Percentiles rank a stretch among this genome's conserved stretches.
These are phyloP conservation scores for Dendroctonus valens DNA, from an alignment of 1,140 invertebrate genomes.

Conservation along the genomic window DNA sequence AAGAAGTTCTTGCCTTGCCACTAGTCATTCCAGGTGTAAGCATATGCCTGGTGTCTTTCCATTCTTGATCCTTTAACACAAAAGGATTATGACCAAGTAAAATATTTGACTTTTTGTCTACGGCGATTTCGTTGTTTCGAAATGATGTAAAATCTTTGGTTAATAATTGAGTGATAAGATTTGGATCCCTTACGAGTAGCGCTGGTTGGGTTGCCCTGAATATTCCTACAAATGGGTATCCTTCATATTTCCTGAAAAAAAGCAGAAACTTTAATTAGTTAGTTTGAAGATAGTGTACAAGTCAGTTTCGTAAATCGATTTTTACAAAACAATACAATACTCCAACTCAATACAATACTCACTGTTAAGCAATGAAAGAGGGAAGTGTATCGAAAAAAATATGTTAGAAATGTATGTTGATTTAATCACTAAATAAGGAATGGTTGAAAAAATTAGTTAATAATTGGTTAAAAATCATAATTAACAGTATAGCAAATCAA, in stretches of 20 bases:
- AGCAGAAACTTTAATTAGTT: no score
- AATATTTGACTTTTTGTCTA: slow-evolving; percentile 49
- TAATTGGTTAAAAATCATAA: no score
- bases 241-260: slow-evolving; percentile 42
- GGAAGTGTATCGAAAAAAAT: no score
- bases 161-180: slow-evolving; percentile 48
- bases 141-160: slow-evolving; percentile 49
- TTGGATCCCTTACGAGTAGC: slow-evolving; percentile 50
- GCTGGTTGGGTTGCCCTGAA: slow-evolving; percentile 48
- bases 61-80: slow-evolving; percentile 51
- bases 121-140: slow-evolving; percentile 43
- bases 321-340: no score
- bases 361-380: no score
- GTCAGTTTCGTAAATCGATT: no score
- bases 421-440: no score
- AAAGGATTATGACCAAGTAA: slow-evolving; percentile 53
- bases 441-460: no score
- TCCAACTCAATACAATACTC: no score
- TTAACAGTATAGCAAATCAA: no score
- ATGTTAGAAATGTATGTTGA: no score
- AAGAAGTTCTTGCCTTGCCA: slow-evolving; percentile 41
- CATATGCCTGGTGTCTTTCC: slow-evolving; percentile 56
- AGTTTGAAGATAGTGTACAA: no score
- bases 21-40: slow-evolving; percentile 58
- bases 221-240: slow-evolving; percentile 51